Evolutionary conservation across 1,140 invertebrate genomes (phyloP).

Genomic region (Drosophila orena): DNA sequence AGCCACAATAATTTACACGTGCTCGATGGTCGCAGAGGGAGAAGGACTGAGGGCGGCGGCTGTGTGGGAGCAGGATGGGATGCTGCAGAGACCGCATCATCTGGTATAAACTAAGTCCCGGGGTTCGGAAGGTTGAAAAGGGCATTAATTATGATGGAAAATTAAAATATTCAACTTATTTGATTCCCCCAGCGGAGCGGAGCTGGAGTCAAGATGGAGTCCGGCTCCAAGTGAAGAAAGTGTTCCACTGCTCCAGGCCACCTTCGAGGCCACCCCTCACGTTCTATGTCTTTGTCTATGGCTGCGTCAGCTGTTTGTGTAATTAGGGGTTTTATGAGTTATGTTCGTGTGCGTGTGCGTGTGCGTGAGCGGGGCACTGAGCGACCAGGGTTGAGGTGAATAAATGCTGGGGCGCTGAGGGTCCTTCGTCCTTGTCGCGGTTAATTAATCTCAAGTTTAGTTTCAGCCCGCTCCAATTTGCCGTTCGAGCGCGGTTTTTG

Average conservation of each 20-base stretch:
- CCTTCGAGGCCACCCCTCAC: neutral
- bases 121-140: slow-evolving; percentile 35
- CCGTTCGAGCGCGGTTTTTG: slow-evolving; percentile 32
- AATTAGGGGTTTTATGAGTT: slow-evolving; percentile 79
- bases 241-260: neutral
- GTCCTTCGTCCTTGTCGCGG: slow-evolving; percentile 62
- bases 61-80: neutral
- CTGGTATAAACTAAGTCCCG: slow-evolving; percentile 39
- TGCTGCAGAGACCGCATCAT: slow-evolving; percentile 35
- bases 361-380: too few relatives aligned
- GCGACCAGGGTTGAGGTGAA: neutral
- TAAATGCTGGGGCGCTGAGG: neutral
- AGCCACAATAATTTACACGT: slow-evolving; percentile 74
- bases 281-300: slow-evolving; percentile 55
- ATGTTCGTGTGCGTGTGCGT: slow-evolving; percentile 46
- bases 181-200: slow-evolving; percentile 32
- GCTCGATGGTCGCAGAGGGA: slow-evolving; percentile 30
- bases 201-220: slow-evolving; percentile 1
- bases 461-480: slow-evolving; percentile 49
- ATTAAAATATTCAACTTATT: slow-evolving; percentile 54
- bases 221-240: neutral
- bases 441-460: slow-evolving; percentile 82
- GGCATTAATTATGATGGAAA: slow-evolving; percentile 54
- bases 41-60: neutral
- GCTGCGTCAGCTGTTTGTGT: slow-evolving; percentile 74